phyloP scores from a whole-genome alignment of 2,888 invertebrate species.

The Tinea pellionella region DNA sequence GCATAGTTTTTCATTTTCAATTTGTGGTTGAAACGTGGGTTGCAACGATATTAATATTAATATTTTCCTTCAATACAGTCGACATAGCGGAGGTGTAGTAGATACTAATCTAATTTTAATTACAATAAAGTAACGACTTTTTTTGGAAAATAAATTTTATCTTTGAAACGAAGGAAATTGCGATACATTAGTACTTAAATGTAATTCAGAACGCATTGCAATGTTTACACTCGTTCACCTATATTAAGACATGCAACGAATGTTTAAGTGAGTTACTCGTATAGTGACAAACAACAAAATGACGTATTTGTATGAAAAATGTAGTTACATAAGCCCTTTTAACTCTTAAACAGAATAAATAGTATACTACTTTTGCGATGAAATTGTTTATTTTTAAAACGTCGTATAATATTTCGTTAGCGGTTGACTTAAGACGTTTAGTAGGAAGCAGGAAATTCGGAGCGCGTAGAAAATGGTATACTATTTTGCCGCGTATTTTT shows the following conservation, averaged over 20 bases:
- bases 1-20: too few relatives aligned
- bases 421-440: slow-evolving; percentile 32
- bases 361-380: slow-evolving; percentile 49
- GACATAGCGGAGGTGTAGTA: too few relatives aligned
- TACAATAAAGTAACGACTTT: too few relatives aligned
- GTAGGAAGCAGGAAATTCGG: slow-evolving; percentile 21
- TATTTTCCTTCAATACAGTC: too few relatives aligned
- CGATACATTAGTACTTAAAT: neutral
- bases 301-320: neutral
- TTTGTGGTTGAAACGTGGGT: too few relatives aligned
- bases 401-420: slow-evolving; percentile 25
- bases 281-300: neutral
- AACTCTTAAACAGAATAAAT: slow-evolving; percentile 26
- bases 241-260: slow-evolving; percentile 22
- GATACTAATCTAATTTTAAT: too few relatives aligned
- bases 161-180: neutral
- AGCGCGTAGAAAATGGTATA: slow-evolving; percentile 49
- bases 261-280: neutral
- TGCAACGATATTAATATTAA: too few relatives aligned
- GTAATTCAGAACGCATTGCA: neutral
- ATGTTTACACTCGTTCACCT: slow-evolving; percentile 21
- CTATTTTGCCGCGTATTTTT: slow-evolving; percentile 29
- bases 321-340: slow-evolving; percentile 30
- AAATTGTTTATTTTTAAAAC: slow-evolving; percentile 22
- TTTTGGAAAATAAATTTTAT: too few relatives aligned